Conservation (phyloP, 2,113 vertebrate genomes). For the Lepus americanus region DNA sequence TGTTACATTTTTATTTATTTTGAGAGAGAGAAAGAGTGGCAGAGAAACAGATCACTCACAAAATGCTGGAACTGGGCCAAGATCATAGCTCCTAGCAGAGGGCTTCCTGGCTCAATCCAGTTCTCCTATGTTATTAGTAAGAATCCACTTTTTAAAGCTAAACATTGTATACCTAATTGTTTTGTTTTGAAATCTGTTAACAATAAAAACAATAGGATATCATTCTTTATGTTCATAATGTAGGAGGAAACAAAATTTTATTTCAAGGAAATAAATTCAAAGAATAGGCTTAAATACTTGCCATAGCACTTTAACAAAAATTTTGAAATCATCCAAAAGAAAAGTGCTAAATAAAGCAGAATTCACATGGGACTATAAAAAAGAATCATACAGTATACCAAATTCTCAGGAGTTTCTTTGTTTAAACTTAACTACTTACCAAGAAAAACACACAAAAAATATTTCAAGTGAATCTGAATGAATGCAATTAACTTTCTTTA, state of each 20-base stretch:
- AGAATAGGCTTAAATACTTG: background rate
- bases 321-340: background rate
- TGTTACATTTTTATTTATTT: background rate
- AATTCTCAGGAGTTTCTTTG: background rate
- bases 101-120: no score
- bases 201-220: background rate
- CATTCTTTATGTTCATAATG: background rate
- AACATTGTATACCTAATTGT: no score
- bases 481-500: background rate
- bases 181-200: constrained; percentile 41
- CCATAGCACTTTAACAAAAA: background rate
- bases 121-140: no score
- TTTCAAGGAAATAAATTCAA: constrained; percentile 35
- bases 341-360: background rate
- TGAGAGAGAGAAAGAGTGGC: background rate
- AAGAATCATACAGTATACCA: background rate
- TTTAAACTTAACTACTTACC: background rate
- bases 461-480: background rate
- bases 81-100: no score
- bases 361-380: background rate
- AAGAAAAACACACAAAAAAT: background rate
- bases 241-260: background rate
- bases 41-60: background rate
- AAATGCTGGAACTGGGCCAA: no score
- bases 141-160: no score